Evolutionary conservation across 1,140 invertebrate genomes (phyloP).

Genomic region (Glomeris maerens): DNA sequence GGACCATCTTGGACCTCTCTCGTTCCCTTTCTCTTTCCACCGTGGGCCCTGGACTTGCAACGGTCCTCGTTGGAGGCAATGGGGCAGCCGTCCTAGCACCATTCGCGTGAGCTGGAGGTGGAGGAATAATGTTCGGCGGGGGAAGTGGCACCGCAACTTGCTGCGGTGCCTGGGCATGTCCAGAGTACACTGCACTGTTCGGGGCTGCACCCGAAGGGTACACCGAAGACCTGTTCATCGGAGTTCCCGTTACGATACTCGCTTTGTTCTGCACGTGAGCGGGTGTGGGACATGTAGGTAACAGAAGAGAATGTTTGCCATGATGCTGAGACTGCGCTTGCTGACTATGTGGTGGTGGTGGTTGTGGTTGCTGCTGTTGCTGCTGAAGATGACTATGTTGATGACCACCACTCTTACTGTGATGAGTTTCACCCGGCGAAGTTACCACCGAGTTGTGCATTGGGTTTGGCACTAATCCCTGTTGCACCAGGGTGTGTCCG

Average conservation of each 20-base stretch:
- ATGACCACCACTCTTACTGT: not conserved
- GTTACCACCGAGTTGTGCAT: conserved; percentile 25
- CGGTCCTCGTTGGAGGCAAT: conserved; percentile 8
- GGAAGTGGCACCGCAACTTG: not conserved
- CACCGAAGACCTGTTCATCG: not conserved
- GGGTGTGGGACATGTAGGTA: not conserved
- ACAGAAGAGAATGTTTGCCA: not conserved
- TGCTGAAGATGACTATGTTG: not conserved
- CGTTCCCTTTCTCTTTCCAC: no score
- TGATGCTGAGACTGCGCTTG: not conserved
- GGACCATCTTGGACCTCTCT: no score
- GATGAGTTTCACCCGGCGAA: conserved; percentile 12
- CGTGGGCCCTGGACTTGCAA: no score
- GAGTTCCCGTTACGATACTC: not conserved
- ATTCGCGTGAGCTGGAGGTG: not conserved
- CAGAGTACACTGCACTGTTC: no score
- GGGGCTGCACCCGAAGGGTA: no score
- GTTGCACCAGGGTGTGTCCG: conserved; percentile 34
- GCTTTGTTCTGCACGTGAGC: not conserved
- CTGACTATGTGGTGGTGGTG: not conserved
- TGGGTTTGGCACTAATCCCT: conserved; percentile 34
- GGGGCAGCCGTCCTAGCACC: not conserved
- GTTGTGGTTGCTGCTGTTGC: not conserved
- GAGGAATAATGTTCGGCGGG: not conserved
- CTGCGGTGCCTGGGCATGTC: no score